Percentiles rank a stretch among this genome's conserved stretches.
phyloP scores from a whole-genome alignment of 1,140 invertebrate species.

The Pogonomyrmex barbatus region DNA sequence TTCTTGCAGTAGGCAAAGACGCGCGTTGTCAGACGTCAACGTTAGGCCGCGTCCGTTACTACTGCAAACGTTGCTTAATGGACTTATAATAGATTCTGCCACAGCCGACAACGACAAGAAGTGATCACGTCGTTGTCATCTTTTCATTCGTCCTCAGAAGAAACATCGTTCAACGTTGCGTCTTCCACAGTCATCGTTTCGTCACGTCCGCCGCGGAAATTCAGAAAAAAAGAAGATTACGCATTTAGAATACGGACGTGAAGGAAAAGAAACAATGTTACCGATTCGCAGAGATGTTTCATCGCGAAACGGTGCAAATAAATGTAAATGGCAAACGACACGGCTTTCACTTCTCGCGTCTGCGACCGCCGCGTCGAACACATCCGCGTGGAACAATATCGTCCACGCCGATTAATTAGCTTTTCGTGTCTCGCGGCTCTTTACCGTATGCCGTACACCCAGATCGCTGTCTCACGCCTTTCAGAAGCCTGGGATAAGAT shows the following conservation, averaged over 20 bases:
- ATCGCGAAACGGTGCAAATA: neutral
- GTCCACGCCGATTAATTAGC: constrained; percentile 58
- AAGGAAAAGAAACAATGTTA: neutral
- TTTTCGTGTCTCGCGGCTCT: constrained; percentile 40
- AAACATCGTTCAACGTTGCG: neutral
- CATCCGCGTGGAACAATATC: constrained; percentile 24
- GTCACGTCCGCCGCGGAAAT: neutral
- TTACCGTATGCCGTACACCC: constrained; percentile 22
- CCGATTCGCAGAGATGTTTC: neutral
- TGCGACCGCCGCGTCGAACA: neutral
- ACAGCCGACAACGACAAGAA: neutral
- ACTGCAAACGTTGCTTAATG: constrained; percentile 48
- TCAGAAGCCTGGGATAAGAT: constrained; percentile 11
- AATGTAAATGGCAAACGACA: neutral
- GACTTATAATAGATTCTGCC: constrained; percentile 47
- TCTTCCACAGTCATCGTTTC: neutral
- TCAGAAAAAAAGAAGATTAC: neutral
- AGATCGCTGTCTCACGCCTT: constrained; percentile 20
- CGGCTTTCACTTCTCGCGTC: constrained; percentile 50
- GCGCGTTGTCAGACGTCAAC: neutral
- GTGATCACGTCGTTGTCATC: neutral
- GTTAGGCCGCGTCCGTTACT: constrained; percentile 30
- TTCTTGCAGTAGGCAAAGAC: constrained; percentile 32
- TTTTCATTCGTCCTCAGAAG: neutral
- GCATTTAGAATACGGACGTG: neutral